Percentiles rank a stretch among this genome's conserved stretches.
These are phyloP conservation scores for Bombus affinis DNA, from an alignment of 1,140 invertebrate species.

Conservation along the genomic window DNA sequence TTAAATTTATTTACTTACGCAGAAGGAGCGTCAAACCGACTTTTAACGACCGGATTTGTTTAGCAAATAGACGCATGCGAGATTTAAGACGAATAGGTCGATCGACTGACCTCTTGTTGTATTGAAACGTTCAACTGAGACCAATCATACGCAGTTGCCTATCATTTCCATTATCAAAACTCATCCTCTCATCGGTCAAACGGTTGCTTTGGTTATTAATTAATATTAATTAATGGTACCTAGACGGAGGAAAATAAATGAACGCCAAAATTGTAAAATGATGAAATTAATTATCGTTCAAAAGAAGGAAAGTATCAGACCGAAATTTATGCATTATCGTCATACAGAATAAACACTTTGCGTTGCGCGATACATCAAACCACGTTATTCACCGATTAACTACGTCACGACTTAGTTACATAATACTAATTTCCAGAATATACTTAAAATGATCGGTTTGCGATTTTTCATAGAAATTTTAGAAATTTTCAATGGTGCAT, in stretches of 20 bases:
- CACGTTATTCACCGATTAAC: not conserved
- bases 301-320: no score
- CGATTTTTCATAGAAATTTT: no score
- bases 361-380: not conserved
- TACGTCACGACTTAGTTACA: not conserved
- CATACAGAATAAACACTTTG: not conserved
- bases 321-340: not conserved
- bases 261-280: not conserved
- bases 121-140: constrained; percentile 18
- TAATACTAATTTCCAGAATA: no score
- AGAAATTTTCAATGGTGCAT: no score
- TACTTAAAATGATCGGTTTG: no score
- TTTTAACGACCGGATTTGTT: constrained; percentile 8
- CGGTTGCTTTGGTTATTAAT: constrained; percentile 17
- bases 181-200: not conserved
- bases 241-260: not conserved
- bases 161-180: constrained; percentile 11
- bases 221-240: not conserved
- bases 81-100: not conserved
- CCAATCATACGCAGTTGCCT: not conserved
- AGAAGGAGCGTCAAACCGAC: no score
- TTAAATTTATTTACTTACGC: not conserved
- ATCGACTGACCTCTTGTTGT: constrained; percentile 3
- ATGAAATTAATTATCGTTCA: not conserved
- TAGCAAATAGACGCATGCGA: constrained; percentile 32